Evolutionary conservation across 2,888 invertebrate genomes (phyloP), one percentile per base, ranked within the genome.

Genomic region (Plebejus melissa): DNA sequence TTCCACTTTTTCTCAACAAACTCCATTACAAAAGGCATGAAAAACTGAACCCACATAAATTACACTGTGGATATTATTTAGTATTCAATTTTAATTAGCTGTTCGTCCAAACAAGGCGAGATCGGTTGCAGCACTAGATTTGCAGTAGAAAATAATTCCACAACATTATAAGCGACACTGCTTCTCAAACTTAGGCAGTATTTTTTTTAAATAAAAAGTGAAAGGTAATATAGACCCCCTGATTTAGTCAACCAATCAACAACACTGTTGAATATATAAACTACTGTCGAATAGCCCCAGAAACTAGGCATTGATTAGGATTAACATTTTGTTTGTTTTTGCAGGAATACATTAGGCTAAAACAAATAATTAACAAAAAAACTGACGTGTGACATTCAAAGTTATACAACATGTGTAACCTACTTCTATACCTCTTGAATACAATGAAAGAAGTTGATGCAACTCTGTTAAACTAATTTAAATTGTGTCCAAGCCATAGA

Each of bases 51-150:
- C 76, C 76, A 76, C 77, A 77, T 76, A 78, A 74, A 75, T 75
- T 70, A 75, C 65, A 69, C 57, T 69, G 76, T 76, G 69, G 78
- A 79, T 81, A 80, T 79, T 78, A 80, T 81, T 82, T 79, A 79
- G 79, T 76, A 77, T 80, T 79, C 79, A 77, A 80, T 79, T 77
- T 82, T 82, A 81, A 82, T 82, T 81, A 81, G 79, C 78, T 75
- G 78, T 76, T 77, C 77, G 71, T 74, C 77, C 79, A 74, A 76
- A 80, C 78, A 81, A 75, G 80, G 80, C 46, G 70, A 77, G 79
- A 80, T 79, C 76, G 78, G 77, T 80, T 79, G 78, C 77, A 79
- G 78, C 80, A 76, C 78, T 76, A 74, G 72, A 65, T 74, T 57
- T 54, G 69, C 54, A 50, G 36, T 46, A 71, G 71, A 71, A 71